These are phyloP conservation scores for Parazoanthus atlanticus DNA, from an alignment of 92 coral and sea anemone genomes.

Conservation along the genomic window DNA sequence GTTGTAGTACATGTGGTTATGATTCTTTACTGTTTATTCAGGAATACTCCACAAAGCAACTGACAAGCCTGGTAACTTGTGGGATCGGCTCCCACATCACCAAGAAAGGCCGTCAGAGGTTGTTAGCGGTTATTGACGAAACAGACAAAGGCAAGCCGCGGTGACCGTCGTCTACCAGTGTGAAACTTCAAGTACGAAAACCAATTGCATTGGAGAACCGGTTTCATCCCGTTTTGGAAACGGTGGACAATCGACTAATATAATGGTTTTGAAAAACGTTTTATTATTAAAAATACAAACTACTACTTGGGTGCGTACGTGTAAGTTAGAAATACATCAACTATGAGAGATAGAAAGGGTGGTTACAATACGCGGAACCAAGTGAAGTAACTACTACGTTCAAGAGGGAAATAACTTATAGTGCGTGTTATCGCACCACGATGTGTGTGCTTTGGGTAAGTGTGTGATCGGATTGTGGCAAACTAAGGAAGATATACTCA, in stretches of 20 bases:
- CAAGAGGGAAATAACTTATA: no score
- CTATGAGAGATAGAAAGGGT: no score
- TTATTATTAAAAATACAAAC: no score
- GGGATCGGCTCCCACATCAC: slow-evolving; percentile 98
- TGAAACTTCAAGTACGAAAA: background rate
- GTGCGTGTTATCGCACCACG: no score
- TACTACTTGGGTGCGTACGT: no score
- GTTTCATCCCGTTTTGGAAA: background rate
- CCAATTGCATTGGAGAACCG: background rate
- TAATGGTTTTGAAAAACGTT: background rate
- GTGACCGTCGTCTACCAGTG: slow-evolving; percentile 10
- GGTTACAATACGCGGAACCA: no score
- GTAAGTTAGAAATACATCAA: no score
- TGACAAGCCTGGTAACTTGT: slow-evolving; percentile 91
- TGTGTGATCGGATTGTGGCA: no score
- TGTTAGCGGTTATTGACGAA: slow-evolving; percentile 87
- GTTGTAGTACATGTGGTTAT: background rate
- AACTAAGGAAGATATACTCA: no score
- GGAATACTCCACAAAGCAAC: slow-evolving; percentile 95
- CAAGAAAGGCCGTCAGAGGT: slow-evolving; percentile 93
- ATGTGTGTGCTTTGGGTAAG: no score
- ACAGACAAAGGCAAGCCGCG: slow-evolving; percentile 84
- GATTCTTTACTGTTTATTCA: slow-evolving; percentile 3
- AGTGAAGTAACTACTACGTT: no score
- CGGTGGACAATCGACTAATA: background rate